Evolutionary conservation across 2,888 invertebrate genomes (phyloP), one percentile per base, ranked within the genome.

Genomic region (Thelaira solivaga): DNA sequence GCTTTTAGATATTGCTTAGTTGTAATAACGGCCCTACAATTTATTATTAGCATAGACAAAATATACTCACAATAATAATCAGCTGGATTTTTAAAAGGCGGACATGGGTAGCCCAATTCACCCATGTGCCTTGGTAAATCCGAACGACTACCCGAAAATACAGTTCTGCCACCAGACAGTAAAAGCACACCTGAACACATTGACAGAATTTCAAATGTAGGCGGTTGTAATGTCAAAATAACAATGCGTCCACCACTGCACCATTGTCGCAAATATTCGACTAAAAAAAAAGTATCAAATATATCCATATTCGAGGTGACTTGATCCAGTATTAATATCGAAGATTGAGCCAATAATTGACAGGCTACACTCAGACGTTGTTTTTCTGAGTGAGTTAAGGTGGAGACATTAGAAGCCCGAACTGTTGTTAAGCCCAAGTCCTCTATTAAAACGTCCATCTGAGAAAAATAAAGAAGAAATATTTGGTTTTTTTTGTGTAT

Each of bases 111-210:
- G 85, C 97, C 97, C 81, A 92, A 90, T 59, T 93, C 93, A 64
- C 94, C 95, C 90, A 98, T 98, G 90, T 98, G 98, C 85, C 96
- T 94, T 87, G 97, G 92, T 94, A 98, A 94, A 88, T 97, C 96
- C 83, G 95, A 91, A 84, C 97, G 92, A 83, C 94, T 93, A 36
- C 97, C 98, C 84, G 95, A 96, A 88, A 95, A 98, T 92, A 97
- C 95, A 10, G 97, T 93, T 82, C 97, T 91, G 36, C 97, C 97
- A 11, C 96, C 96, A 11, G 97, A 97, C 80, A 97, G 92, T 80
- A 98, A 89, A 36, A 96, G 92, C 59, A 97, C 92, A 45, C 88
- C 88, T 7, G 89, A 89, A 82, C 89, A 89, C 97, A 98, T 98
- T 26, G 97, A 96, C 80, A 97, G 94, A 82, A 98, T 97, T 89